Percentiles rank a stretch among this genome's conserved stretches.
phyloP scores from a whole-genome alignment of 2,888 invertebrate species.

The Tipula helvola region DNA sequence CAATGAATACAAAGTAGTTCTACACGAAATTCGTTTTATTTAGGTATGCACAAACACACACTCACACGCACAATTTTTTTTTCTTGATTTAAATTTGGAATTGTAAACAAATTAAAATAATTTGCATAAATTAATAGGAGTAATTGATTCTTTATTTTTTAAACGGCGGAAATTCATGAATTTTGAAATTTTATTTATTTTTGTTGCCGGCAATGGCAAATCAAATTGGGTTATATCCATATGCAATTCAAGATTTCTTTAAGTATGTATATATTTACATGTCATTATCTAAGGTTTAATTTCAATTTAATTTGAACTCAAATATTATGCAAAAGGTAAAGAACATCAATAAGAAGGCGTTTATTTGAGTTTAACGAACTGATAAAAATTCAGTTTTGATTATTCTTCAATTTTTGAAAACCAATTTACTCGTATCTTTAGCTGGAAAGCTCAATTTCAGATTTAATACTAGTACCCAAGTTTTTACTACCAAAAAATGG shows the following conservation, averaged over 20 bases:
- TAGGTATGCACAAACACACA: not conserved
- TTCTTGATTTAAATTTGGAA: not conserved
- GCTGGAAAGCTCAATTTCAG: no score
- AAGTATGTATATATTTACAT: not conserved
- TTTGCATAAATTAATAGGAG: conserved; percentile 4
- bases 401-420: no score
- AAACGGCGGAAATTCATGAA: not conserved
- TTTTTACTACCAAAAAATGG: no score
- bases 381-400: no score
- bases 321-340: no score
- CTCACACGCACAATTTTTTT: not conserved
- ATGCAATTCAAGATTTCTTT: not conserved
- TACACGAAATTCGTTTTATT: not conserved
- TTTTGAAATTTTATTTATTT: not conserved
- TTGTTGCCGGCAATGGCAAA: not conserved
- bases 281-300: no score
- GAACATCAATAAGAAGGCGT: no score
- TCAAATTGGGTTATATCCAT: not conserved
- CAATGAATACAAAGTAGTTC: not conserved
- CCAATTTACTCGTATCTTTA: no score
- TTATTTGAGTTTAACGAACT: no score
- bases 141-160: not conserved
- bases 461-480: no score
- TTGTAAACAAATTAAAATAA: not conserved
- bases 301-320: no score